A percentile compares a stretch with the other conserved stretches of the same genome.
Evolutionary conservation across 2,797 vertebrate species (phyloP).

Genomic region (Gobio occitaniae): DNA sequence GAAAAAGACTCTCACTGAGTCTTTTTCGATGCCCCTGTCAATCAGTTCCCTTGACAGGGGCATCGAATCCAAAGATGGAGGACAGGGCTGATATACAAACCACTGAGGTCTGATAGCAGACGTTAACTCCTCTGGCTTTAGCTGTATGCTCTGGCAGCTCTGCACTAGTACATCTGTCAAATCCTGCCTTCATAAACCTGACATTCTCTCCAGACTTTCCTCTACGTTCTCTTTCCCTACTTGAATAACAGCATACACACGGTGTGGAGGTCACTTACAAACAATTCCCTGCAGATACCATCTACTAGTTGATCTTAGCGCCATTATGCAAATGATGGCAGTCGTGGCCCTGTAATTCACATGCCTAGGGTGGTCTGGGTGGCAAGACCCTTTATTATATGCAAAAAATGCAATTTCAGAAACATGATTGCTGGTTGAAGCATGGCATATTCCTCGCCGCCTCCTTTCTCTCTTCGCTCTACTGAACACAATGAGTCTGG

Average conservation of each 20-base stretch:
- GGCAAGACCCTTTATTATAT: constrained; percentile 18
- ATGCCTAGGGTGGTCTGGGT: constrained; percentile 19
- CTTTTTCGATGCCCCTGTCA: not conserved
- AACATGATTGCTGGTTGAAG: constrained; percentile 4
- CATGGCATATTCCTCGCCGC: not conserved
- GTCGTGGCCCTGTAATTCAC: constrained; percentile 12
- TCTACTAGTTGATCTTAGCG: constrained; percentile 13
- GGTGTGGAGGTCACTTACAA: not conserved
- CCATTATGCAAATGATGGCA: constrained; percentile 34
- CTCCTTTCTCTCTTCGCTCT: constrained; percentile 10
- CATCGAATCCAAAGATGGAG: not conserved
- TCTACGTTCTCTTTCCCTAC: constrained; percentile 7
- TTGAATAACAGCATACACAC: constrained; percentile 14
- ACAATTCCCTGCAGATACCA: constrained; percentile 14
- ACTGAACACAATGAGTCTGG: constrained; percentile 16
- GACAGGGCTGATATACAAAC: constrained; percentile 9
- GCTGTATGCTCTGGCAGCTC: constrained; percentile 27
- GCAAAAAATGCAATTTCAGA: constrained; percentile 14
- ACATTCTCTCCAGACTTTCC: constrained; percentile 3
- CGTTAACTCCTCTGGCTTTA: not conserved
- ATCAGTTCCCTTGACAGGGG: not conserved
- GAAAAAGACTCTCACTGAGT: not conserved
- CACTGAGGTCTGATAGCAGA: constrained; percentile 5
- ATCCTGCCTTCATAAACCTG: constrained; percentile 18
- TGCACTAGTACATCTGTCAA: constrained; percentile 49